Evolutionary conservation across 2,113 vertebrate genomes (phyloP), one percentile per base, ranked within the genome.

Genomic region (Martes martes): DNA sequence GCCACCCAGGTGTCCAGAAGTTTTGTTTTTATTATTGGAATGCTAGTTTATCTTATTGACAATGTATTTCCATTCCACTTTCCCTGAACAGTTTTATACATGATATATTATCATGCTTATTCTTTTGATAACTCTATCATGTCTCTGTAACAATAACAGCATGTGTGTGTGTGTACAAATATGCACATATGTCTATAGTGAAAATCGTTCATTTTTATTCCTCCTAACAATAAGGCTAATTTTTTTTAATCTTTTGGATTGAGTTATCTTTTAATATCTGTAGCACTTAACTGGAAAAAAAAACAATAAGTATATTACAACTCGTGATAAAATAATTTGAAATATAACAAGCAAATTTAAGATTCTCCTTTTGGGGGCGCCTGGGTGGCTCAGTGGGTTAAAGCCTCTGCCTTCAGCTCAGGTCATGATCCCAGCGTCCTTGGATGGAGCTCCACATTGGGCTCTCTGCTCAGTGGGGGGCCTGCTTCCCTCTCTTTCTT

Each of bases 371-470:
- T 52, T 52, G 50, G 4, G 14, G 50, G 50, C 4, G 4, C 4
- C 50, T 52, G 14, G 50, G 50, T 52, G 50, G 50, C 50, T 52
- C 50, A 52, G 50, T 16, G 50, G 50, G 50, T 52, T 52, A 52
- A 52, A 52, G 15, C 15, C 50, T 52, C 15, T 52, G 50, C 14
- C 50, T 52, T 52, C 15, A 4, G 50, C 50, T 52, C 50, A 52
- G 50, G 50, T 52, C 50, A 5, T 52, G 50, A 52, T 52, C 50
- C 50, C 50, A 52, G 50, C 1, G 4, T 52, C 50, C 50, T 52
- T 4, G 50, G 15, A 52, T 52, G 2, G 2, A 52, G 50, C 50
- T 15, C 50, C 14, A 1, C 14, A 16, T 1, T 15, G 1, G 50
- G 50, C 15, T 52, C 50, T 52, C 15, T 4, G 15, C 50, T 52